Conservation (phyloP, 1,140 invertebrate genomes). For the Drosophila santomea region DNA sequence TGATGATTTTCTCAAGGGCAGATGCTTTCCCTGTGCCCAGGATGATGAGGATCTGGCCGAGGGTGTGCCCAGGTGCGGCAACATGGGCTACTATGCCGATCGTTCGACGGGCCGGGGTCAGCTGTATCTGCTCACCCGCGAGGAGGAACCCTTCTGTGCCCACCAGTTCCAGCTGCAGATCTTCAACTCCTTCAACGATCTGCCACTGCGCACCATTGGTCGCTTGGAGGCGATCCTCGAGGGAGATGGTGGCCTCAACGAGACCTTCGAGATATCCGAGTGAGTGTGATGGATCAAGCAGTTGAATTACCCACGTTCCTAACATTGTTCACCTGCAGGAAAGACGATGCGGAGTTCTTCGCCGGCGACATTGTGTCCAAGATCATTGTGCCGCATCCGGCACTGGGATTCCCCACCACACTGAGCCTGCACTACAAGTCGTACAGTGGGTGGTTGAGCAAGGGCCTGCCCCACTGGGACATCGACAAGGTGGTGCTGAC, state of each 20-base stretch:
- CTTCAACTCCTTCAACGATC: conserved; percentile 89
- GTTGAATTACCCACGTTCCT: not conserved
- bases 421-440: conserved; percentile 93
- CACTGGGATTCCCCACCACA: conserved; percentile 89
- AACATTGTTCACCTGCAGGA: conserved; percentile 84
- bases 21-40: conserved; percentile 86
- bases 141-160: conserved; percentile 96
- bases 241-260: conserved; percentile 92
- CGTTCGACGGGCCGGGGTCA: conserved; percentile 91
- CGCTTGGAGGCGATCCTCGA: conserved; percentile 93
- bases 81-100: conserved; percentile 98
- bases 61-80: conserved; percentile 89
- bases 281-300: conserved; percentile 68
- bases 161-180: conserved; percentile 95
- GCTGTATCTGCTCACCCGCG: conserved; percentile 93
- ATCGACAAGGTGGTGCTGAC: conserved; percentile 93
- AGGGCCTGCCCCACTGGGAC: conserved; percentile 90
- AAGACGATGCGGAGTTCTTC: conserved; percentile 91
- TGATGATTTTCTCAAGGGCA: conserved; percentile 90
- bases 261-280: conserved; percentile 95
- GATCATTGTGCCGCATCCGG: conserved; percentile 95
- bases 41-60: conserved; percentile 79
- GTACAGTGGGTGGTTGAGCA: conserved; percentile 96
- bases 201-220: conserved; percentile 88
- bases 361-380: conserved; percentile 90